Percentiles rank a stretch among this genome's conserved stretches.
These are phyloP conservation scores for Drosophila subsilvestris DNA, from an alignment of 2,888 invertebrate species.

Conservation along the genomic window DNA sequence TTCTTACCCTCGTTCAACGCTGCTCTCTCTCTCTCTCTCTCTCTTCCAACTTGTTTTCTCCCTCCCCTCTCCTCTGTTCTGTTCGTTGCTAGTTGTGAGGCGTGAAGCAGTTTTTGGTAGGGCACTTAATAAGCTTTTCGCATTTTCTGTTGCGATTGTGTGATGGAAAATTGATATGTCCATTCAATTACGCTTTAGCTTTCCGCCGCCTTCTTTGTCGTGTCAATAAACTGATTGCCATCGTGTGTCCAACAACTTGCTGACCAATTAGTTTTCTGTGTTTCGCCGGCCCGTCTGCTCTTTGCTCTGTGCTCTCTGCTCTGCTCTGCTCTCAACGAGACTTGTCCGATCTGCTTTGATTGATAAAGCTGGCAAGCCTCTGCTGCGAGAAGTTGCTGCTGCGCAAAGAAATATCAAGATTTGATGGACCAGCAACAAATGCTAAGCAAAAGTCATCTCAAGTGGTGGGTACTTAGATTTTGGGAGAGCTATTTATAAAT, in stretches of 20 bases:
- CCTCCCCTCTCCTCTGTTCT: too few species aligned
- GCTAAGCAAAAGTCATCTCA: slow-evolving; percentile 33
- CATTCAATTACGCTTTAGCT: slow-evolving; percentile 67
- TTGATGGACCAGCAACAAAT: not conserved
- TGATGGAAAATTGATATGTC: slow-evolving; percentile 77
- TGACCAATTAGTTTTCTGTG: slow-evolving; percentile 41
- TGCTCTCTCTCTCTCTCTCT: not conserved
- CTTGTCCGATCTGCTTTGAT: slow-evolving; percentile 29
- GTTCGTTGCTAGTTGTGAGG: slow-evolving; percentile 10
- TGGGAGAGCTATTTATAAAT: not conserved
- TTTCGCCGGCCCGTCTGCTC: not conserved
- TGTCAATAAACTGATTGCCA: slow-evolving; percentile 68
- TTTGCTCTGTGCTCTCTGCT: too few species aligned
- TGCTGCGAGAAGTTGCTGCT: slow-evolving; percentile 1
- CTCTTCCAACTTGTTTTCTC: not conserved
- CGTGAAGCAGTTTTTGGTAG: slow-evolving; percentile 18
- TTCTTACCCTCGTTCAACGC: slow-evolving; percentile 35
- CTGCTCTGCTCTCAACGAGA: slow-evolving; percentile 33
- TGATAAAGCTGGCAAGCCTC: slow-evolving; percentile 29
- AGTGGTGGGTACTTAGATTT: not conserved
- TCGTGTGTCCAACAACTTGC: slow-evolving; percentile 48
- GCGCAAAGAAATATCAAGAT: slow-evolving; percentile 5
- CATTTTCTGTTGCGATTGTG: slow-evolving; percentile 13
- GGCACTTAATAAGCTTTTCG: slow-evolving; percentile 70
- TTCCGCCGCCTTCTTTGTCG: slow-evolving; percentile 39